Conservation (phyloP, 2,888 invertebrate genomes). For the Dicycla oo region DNA sequence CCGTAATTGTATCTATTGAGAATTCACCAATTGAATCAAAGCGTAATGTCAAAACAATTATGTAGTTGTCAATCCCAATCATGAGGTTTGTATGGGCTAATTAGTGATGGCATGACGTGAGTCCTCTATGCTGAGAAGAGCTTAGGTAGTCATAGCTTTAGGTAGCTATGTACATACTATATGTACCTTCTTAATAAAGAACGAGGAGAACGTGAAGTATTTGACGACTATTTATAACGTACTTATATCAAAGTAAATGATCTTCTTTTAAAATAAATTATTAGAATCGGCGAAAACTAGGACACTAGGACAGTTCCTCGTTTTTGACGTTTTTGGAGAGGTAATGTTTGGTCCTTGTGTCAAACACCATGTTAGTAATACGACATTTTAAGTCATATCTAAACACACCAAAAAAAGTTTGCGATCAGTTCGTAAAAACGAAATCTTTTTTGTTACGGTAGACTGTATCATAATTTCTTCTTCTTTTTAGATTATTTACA, state of each 20-base stretch:
- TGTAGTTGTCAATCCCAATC: conserved; percentile 53
- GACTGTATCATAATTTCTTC: too few relatives aligned
- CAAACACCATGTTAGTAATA: too few relatives aligned
- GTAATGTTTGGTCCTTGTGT: too few relatives aligned
- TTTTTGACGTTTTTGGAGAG: background rate
- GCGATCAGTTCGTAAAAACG: too few relatives aligned
- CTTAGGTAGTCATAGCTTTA: too few relatives aligned
- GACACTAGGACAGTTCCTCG: background rate
- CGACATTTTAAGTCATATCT: too few relatives aligned
- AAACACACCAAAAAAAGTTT: too few relatives aligned
- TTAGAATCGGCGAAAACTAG: background rate
- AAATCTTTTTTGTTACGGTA: too few relatives aligned
- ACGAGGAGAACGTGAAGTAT: background rate
- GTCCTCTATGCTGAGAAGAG: conserved; percentile 5
- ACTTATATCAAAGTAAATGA: background rate
- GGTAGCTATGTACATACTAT: background rate
- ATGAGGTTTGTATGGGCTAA: conserved; percentile 47
- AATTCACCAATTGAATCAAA: conserved; percentile 53
- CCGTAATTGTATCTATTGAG: conserved; percentile 45
- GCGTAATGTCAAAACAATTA: conserved; percentile 58
- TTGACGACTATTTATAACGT: background rate
- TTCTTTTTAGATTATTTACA: too few relatives aligned
- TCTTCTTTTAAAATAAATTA: background rate
- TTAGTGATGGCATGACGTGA: conserved; percentile 36
- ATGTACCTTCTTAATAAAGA: background rate